phyloP scores from a whole-genome alignment of 2,888 invertebrate genomes.

The Leptinotarsa peninsularis region DNA sequence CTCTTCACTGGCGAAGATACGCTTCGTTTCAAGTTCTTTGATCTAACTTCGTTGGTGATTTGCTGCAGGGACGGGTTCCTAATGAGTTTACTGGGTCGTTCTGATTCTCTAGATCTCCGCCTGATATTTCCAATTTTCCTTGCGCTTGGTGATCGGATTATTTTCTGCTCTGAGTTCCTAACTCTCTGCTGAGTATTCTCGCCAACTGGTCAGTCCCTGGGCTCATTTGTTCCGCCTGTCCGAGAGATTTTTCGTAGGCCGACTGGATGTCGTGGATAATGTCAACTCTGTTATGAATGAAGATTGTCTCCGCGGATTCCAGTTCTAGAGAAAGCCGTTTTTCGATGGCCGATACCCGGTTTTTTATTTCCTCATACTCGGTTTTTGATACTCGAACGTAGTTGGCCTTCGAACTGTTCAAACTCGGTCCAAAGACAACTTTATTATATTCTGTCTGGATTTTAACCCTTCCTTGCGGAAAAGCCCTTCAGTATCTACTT shows the following conservation, averaged over 20 bases:
- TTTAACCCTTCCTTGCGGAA: constrained; percentile 91
- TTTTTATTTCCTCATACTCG: constrained; percentile 84
- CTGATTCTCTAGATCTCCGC: constrained; percentile 75
- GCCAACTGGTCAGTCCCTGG: constrained; percentile 79
- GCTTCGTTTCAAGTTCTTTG: constrained; percentile 35
- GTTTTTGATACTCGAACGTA: constrained; percentile 79
- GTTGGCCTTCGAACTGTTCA: constrained; percentile 63
- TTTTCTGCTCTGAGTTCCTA: constrained; percentile 76
- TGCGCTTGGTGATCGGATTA: constrained; percentile 82
- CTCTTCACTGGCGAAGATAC: constrained; percentile 52
- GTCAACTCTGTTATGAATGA: constrained; percentile 59
- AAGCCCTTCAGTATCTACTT: constrained; percentile 83
- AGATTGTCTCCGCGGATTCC: constrained; percentile 50
- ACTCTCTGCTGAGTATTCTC: constrained; percentile 76
- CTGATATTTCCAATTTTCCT: constrained; percentile 83
- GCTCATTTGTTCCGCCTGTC: constrained; percentile 75
- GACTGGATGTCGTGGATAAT: constrained; percentile 76
- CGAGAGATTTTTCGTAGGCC: constrained; percentile 80
- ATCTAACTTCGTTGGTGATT: constrained; percentile 36
- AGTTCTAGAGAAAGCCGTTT: constrained; percentile 60
- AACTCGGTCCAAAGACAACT: no score
- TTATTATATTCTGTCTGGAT: constrained; percentile 83
- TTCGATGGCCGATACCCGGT: constrained; percentile 76
- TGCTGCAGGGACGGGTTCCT: constrained; percentile 35
- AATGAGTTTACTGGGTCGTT: constrained; percentile 26